A percentile compares a stretch with the other conserved stretches of the same genome.
Evolutionary conservation across 2,113 vertebrate species (phyloP).

Genomic region (Thunnus maccoyii): DNA sequence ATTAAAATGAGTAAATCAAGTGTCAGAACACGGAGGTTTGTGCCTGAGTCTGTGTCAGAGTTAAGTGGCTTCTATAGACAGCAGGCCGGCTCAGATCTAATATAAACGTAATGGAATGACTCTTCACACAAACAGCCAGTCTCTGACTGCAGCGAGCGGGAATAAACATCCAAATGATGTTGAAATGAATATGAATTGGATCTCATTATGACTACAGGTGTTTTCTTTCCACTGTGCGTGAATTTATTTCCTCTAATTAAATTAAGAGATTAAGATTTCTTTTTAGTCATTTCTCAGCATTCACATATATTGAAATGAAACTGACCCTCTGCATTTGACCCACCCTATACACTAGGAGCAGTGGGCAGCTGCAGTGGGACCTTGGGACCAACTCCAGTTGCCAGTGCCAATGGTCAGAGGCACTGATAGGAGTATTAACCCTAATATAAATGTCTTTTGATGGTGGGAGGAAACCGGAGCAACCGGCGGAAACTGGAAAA

Average conservation of each 20-base stretch:
- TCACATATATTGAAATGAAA: too few relatives aligned
- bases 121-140: slow-evolving; percentile 19
- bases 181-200: slow-evolving; percentile 48
- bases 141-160: not conserved
- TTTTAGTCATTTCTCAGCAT: too few relatives aligned
- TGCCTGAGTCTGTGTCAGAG: not conserved
- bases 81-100: not conserved
- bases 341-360: too few relatives aligned
- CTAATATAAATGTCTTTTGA: too few relatives aligned
- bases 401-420: too few relatives aligned
- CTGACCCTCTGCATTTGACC: too few relatives aligned
- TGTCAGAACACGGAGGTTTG: not conserved
- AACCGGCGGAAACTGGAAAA: too few relatives aligned
- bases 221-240: slow-evolving; percentile 32
- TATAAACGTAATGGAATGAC: slow-evolving; percentile 4
- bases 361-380: too few relatives aligned
- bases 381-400: too few relatives aligned
- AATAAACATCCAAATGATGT: slow-evolving; percentile 39
- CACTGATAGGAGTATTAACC: too few relatives aligned
- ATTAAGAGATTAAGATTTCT: too few relatives aligned
- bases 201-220: slow-evolving; percentile 47
- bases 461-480: too few relatives aligned
- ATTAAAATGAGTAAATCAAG: slow-evolving; percentile 15
- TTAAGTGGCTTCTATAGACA: slow-evolving; percentile 20
- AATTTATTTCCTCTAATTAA: slow-evolving; percentile 49